phyloP scores from a whole-genome alignment of 2,888 invertebrate species.

The Hermodice carunculata region DNA sequence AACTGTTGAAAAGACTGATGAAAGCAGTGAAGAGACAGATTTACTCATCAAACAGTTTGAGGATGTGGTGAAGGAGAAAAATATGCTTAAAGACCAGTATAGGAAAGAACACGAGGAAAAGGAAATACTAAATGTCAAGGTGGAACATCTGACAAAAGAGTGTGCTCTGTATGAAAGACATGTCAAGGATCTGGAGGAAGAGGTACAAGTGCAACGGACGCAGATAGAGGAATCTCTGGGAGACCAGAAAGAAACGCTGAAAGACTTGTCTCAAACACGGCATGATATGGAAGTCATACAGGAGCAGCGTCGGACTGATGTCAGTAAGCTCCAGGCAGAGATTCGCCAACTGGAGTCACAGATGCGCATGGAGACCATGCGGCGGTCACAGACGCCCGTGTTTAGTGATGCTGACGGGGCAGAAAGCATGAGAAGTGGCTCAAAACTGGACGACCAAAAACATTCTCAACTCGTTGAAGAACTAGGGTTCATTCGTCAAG shows the following conservation, averaged over 20 bases:
- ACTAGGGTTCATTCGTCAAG: background rate
- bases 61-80: background rate
- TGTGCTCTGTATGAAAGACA: conserved; percentile 8
- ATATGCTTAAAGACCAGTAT: conserved; percentile 1
- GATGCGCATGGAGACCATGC: too few relatives aligned
- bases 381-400: too few relatives aligned
- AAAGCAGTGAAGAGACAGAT: background rate
- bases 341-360: too few relatives aligned
- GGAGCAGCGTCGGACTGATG: too few relatives aligned
- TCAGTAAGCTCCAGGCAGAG: too few relatives aligned
- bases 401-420: too few relatives aligned
- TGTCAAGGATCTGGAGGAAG: conserved; percentile 10
- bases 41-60: background rate
- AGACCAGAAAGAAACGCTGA: conserved; percentile 12
- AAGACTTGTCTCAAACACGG: too few relatives aligned
- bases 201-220: conserved; percentile 3
- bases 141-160: conserved; percentile 17
- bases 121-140: conserved; percentile 6
- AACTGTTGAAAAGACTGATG: too few relatives aligned
- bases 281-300: too few relatives aligned
- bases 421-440: too few relatives aligned
- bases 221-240: conserved; percentile 5
- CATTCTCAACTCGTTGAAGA: conserved; percentile 2
- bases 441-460: too few relatives aligned
- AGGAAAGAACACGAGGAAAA: conserved; percentile 3